These are phyloP conservation scores for Drosophila percnosoma DNA, from an alignment of 2,888 invertebrate genomes.

Conservation along the genomic window DNA sequence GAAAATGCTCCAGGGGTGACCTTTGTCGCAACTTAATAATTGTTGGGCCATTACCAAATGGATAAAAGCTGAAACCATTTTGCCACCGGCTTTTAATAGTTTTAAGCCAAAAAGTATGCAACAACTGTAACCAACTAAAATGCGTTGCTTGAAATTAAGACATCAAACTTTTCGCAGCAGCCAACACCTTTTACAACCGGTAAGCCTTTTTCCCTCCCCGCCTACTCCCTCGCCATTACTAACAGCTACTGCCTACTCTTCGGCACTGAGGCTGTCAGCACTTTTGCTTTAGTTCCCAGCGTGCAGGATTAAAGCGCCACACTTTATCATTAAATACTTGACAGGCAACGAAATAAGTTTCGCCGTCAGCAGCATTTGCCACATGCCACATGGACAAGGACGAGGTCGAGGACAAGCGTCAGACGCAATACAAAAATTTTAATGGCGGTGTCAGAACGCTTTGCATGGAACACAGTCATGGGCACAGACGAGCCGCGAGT, in stretches of 20 bases:
- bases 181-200: slow-evolving; percentile 38
- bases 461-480: slow-evolving; percentile 3
- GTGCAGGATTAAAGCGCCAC: slow-evolving; percentile 66
- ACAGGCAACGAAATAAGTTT: slow-evolving; percentile 69
- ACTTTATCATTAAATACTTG: slow-evolving; percentile 78
- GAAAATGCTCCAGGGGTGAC: background rate
- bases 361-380: slow-evolving; percentile 48
- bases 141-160: slow-evolving; percentile 40
- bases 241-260: background rate
- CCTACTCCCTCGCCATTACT: background rate
- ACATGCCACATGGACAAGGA: slow-evolving; percentile 35
- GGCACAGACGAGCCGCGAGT: slow-evolving; percentile 1
- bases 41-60: slow-evolving; percentile 21
- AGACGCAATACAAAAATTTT: slow-evolving; percentile 18
- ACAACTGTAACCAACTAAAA: slow-evolving; percentile 45
- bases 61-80: slow-evolving; percentile 31
- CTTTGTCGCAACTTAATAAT: slow-evolving; percentile 21
- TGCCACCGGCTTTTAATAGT: slow-evolving; percentile 60
- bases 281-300: slow-evolving; percentile 45
- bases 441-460: slow-evolving; percentile 21
- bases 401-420: slow-evolving; percentile 6
- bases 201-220: background rate
- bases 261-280: slow-evolving; percentile 53
- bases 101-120: slow-evolving; percentile 51
- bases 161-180: slow-evolving; percentile 47